Conservation (phyloP, 2,113 vertebrate genomes). For the Crotophaga sulcirostris region DNA sequence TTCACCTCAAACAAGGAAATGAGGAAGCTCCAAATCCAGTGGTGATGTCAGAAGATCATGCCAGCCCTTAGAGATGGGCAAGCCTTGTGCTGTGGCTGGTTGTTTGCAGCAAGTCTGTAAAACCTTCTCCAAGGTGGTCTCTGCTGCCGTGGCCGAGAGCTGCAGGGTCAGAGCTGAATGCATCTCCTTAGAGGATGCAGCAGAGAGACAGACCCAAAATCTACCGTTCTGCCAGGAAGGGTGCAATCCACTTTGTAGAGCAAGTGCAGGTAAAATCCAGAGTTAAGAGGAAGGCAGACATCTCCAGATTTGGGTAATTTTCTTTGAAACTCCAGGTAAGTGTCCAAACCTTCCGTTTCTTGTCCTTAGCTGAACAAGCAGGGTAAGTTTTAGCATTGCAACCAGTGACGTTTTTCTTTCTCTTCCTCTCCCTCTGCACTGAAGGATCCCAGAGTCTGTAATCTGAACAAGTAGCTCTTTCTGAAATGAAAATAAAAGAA, state of each 20-base stretch:
- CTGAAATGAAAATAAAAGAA: not conserved
- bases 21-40: not conserved
- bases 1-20: not conserved
- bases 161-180: not conserved
- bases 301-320: not conserved
- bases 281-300: not conserved
- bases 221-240: not conserved
- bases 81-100: rapidly evolving
- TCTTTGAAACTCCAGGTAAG: not conserved
- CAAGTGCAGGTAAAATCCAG: not conserved
- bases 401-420: not conserved
- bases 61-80: not conserved
- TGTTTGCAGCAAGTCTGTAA: not conserved
- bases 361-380: not conserved
- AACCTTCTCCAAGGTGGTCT: not conserved
- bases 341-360: not conserved
- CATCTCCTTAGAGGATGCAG: not conserved
- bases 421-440: not conserved
- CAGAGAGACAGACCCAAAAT: not conserved
- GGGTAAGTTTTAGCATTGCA: not conserved
- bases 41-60: not conserved
- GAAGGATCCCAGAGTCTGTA: not conserved
- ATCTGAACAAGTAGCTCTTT: not conserved
- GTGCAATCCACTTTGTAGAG: not conserved
- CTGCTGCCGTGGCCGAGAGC: not conserved